Evolutionary conservation across 1,140 invertebrate genomes (phyloP), one percentile per base, ranked within the genome.

Genomic region (Drosophila serrata): DNA sequence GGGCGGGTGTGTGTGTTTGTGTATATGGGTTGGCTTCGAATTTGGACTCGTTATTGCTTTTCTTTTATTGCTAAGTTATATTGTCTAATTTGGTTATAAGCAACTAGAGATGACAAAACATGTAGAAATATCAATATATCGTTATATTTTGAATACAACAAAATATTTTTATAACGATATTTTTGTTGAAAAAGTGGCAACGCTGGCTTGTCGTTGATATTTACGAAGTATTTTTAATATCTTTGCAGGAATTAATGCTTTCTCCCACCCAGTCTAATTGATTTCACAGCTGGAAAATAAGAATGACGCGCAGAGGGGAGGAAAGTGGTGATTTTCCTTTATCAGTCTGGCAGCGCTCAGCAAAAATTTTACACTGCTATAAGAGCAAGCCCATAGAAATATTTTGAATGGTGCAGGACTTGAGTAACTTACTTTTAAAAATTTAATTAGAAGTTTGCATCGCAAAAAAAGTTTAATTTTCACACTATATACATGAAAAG

Each of bases 61-160:
- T 55, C n/a, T 37, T 31, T 55, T 53, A 55, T 65, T 65, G 46
- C 31, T 64, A 64, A 60, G 12, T 70, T 57, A 56, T 75, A 75
- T 75, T 55, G 35, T 40, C 70, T 74, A 43, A 42, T 70, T 46
- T 73, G 19, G 45, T 43, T 43, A 43, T 43, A 43, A 43, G 45
- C 45, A 46, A 46, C 45, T 46, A 46, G 45, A 4, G 45, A 46
- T 46, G 45, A 15, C 13, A 46, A 46, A 46, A 15, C 4, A n/a
- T 13, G n/a, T 24, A 12, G 15, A 17, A 15, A 46, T 46, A 8
- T 24, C 12, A 24, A 24, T 24, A 45, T 46, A 46, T 27, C 22
- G 11, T 3, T 27, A 46, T 17, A 22, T 49, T 49, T 17, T n/a
- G 4, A 15, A 48, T n/a, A 4, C 9, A 46, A 13, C 12, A 7